Conservation (phyloP, 2,888 invertebrate genomes). For the Periphyllus acericola region DNA sequence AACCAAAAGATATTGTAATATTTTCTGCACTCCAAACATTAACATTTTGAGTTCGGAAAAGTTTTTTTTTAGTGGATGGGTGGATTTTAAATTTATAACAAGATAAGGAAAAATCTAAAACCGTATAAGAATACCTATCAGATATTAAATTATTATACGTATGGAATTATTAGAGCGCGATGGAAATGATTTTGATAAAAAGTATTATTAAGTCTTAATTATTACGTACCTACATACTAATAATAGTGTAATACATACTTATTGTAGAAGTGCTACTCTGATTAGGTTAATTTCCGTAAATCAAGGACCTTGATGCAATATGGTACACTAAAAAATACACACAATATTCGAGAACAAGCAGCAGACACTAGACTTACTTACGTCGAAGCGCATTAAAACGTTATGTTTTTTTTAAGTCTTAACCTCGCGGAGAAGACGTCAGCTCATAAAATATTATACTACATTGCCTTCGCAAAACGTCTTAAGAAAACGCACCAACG, state of each 20-base stretch:
- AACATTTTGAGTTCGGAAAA: too few relatives aligned
- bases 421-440: too few relatives aligned
- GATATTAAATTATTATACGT: background rate
- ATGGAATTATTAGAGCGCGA: background rate
- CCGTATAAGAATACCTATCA: too few relatives aligned
- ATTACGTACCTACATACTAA: background rate
- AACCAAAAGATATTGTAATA: too few relatives aligned
- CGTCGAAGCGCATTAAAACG: background rate
- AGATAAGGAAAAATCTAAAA: too few relatives aligned
- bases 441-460: background rate
- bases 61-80: too few relatives aligned
- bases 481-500: too few relatives aligned
- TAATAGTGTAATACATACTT: background rate
- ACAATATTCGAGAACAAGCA: too few relatives aligned
- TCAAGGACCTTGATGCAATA: too few relatives aligned
- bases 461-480: constrained; percentile 28
- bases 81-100: too few relatives aligned
- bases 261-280: background rate
- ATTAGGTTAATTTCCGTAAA: background rate
- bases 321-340: background rate
- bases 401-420: background rate
- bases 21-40: too few relatives aligned
- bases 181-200: background rate
- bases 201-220: background rate
- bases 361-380: background rate